Evolutionary conservation across 2,113 vertebrate genomes (phyloP).

Genomic region (Larimichthys crocea): DNA sequence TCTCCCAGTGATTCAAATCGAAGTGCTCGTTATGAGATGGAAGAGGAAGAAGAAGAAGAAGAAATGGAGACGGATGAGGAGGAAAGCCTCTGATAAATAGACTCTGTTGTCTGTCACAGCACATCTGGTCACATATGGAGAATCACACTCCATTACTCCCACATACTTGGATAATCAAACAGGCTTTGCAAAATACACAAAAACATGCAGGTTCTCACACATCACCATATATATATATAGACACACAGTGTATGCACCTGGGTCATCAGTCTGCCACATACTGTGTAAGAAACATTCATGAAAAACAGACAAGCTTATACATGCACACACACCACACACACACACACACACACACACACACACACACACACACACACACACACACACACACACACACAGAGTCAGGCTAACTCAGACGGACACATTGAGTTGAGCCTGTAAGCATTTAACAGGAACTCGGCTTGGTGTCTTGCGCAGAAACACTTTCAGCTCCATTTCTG

Average conservation of each 20-base stretch:
- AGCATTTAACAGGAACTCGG: slow-evolving; percentile 15
- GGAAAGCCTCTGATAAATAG: slow-evolving; percentile 28
- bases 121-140: slow-evolving; percentile 31
- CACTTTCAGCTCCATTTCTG: not conserved
- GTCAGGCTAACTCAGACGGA: not conserved
- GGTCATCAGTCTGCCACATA: slow-evolving; percentile 5
- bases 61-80: not conserved
- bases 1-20: not conserved
- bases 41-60: slow-evolving; percentile 10
- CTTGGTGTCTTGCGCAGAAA: not conserved
- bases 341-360: slow-evolving; percentile 4
- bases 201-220: not conserved
- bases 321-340: slow-evolving; percentile 8
- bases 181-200: not conserved
- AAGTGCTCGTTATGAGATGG: not conserved
- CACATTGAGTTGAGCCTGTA: not conserved
- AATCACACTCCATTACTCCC: slow-evolving; percentile 12
- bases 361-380: slow-evolving; percentile 2
- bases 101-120: slow-evolving; percentile 32
- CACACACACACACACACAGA: not conserved
- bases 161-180: not conserved
- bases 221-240: not conserved
- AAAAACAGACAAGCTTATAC: slow-evolving; percentile 18
- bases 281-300: not conserved
- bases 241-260: not conserved